Conservation (phyloP, 53 echinoderm and acorn worm species). For the Actinopyga echinites region DNA sequence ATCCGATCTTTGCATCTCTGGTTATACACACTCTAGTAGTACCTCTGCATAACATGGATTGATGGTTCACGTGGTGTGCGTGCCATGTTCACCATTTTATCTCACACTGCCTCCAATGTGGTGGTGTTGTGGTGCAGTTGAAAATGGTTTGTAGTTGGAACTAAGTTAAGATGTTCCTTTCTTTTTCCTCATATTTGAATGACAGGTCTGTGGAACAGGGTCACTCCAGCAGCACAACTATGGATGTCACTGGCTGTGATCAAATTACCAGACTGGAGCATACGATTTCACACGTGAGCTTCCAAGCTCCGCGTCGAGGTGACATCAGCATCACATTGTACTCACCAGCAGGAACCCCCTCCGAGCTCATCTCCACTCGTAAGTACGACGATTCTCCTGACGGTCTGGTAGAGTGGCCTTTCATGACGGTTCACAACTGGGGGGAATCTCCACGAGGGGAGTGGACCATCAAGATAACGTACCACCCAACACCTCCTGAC, state of each 20-base stretch:
- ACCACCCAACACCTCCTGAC: slow-evolving; percentile 7
- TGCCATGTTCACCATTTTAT: no score
- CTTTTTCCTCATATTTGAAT: background rate
- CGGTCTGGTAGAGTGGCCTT: slow-evolving; percentile 70
- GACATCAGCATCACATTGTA: slow-evolving; percentile 74
- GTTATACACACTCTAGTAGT: no score
- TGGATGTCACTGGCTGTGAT: slow-evolving; percentile 50
- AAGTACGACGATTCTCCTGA: slow-evolving; percentile 55
- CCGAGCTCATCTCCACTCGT: slow-evolving; percentile 72
- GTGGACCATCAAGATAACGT: slow-evolving; percentile 72
- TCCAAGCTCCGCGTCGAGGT: slow-evolving; percentile 78
- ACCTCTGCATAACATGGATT: no score
- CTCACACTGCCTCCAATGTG: no score
- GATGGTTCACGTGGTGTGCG: no score
- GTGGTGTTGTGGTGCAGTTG: no score
- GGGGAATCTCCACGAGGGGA: slow-evolving; percentile 77
- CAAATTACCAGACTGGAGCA: slow-evolving; percentile 80
- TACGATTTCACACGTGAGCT: slow-evolving; percentile 62
- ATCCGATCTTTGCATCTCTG: no score
- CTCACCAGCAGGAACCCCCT: slow-evolving; percentile 87
- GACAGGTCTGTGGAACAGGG: slow-evolving; percentile 64
- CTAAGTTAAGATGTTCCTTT: background rate
- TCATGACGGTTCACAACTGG: slow-evolving; percentile 98
- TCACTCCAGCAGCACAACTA: background rate
- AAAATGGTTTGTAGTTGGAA: background rate